A percentile compares a stretch with the other conserved stretches of the same genome.
Evolutionary conservation across 1,140 invertebrate species (phyloP).

Genomic region (Adelges cooleyi): DNA sequence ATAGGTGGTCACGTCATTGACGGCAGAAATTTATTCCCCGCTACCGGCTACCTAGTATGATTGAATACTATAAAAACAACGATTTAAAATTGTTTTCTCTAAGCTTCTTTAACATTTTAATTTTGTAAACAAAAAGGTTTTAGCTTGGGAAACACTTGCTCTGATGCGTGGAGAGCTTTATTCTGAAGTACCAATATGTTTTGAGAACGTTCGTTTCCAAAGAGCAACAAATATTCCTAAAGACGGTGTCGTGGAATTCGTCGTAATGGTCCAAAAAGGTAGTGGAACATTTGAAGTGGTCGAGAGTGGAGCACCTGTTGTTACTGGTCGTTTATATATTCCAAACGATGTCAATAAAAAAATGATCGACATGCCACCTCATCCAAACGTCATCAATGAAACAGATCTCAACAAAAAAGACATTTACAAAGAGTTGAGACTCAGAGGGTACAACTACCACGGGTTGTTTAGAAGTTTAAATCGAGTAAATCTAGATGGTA

Average conservation of each 20-base stretch:
- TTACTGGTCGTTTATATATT: conserved; percentile 56
- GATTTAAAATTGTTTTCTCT: not conserved
- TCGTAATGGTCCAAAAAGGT: conserved; percentile 68
- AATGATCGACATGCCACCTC: conserved; percentile 39
- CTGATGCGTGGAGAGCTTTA: conserved; percentile 57
- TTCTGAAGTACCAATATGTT: conserved; percentile 65
- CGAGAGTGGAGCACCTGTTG: conserved; percentile 64
- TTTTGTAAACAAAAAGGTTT: conserved; percentile 34
- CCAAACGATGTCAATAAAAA: conserved; percentile 41
- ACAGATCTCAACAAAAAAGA: conserved; percentile 48
- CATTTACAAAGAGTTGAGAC: conserved; percentile 81
- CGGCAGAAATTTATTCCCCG: conserved; percentile 74
- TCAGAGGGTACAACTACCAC: conserved; percentile 84
- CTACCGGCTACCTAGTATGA: conserved; percentile 65
- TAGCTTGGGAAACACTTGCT: conserved; percentile 81
- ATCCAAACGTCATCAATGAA: conserved; percentile 34
- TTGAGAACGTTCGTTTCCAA: conserved; percentile 74
- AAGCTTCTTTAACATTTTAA: too few species aligned
- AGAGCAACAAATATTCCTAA: conserved; percentile 69
- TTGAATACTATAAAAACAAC: not conserved
- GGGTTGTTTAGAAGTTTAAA: conserved; percentile 58
- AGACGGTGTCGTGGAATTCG: conserved; percentile 51
- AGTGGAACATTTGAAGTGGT: conserved; percentile 76
- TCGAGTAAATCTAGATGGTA: conserved; percentile 41
- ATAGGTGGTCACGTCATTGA: conserved; percentile 79